Conservation (phyloP, 2,113 vertebrate species). For the Ceuthmochares aereus region DNA sequence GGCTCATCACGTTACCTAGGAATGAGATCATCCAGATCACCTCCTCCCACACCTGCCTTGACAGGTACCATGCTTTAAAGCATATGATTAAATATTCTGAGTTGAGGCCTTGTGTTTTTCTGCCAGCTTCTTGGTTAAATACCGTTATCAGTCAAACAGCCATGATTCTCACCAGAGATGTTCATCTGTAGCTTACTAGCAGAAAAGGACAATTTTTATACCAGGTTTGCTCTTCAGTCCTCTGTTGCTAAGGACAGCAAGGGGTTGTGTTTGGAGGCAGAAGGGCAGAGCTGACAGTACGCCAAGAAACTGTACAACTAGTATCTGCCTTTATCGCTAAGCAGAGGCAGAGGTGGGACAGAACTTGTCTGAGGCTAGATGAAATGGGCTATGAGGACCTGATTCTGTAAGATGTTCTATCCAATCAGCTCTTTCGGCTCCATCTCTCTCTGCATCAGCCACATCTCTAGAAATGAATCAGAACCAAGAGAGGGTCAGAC, state of each 20-base stretch:
- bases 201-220: background rate
- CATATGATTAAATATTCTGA: background rate
- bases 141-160: rapidly evolving
- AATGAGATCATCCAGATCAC: background rate
- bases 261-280: background rate
- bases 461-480: background rate
- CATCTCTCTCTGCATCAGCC: background rate
- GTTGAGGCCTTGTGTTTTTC: background rate
- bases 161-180: background rate
- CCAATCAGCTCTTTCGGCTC: background rate
- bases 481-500: background rate
- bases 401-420: background rate
- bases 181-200: background rate
- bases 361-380: background rate
- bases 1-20: background rate
- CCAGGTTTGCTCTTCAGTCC: background rate
- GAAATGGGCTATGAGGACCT: background rate
- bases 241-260: background rate
- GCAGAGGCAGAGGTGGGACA: background rate
- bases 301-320: background rate
- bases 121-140: background rate
- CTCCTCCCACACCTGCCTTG: background rate
- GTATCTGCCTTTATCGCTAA: background rate
- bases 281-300: background rate
- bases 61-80: background rate